Evolutionary conservation across 2,888 invertebrate genomes (phyloP).

Genomic region (Volucella inanis): DNA sequence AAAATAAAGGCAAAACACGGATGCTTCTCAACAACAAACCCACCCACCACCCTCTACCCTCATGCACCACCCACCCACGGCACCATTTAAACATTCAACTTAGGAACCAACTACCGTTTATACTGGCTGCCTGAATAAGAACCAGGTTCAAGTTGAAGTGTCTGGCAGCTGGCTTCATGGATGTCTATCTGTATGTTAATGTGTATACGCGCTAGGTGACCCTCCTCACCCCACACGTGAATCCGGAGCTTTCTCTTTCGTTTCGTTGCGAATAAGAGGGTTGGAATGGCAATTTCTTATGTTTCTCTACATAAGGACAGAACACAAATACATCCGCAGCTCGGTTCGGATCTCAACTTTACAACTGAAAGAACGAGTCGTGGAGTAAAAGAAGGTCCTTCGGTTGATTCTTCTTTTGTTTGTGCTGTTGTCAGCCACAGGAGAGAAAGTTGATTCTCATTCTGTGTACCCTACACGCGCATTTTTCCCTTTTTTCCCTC

Average conservation of each 20-base stretch:
- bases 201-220: conserved; percentile 62
- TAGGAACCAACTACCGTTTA: conserved; percentile 33
- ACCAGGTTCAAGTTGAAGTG: conserved; percentile 71
- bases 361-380: conserved; percentile 52
- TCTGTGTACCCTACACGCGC: conserved; percentile 70
- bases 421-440: conserved; percentile 70
- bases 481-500: conserved; percentile 47
- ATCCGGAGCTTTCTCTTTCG: conserved; percentile 69
- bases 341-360: conserved; percentile 62
- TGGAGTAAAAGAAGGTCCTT: conserved; percentile 62
- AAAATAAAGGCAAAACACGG: conserved; percentile 46
- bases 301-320: conserved; percentile 22
- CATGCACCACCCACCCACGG: conserved; percentile 8
- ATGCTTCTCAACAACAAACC: conserved; percentile 36
- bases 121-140: conserved; percentile 50
- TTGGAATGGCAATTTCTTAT: neutral
- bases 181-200: conserved; percentile 43
- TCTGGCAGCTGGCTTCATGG: conserved; percentile 40
- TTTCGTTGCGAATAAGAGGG: conserved; percentile 7
- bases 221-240: conserved; percentile 64
- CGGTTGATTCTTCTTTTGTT: conserved; percentile 61
- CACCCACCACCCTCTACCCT: conserved; percentile 8
- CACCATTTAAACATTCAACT: conserved; percentile 34
- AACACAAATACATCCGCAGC: conserved; percentile 37
- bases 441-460: conserved; percentile 70